These are phyloP conservation scores for Anas bahamensis DNA, from an alignment of 2,797 vertebrate genomes.

Conservation along the genomic window DNA sequence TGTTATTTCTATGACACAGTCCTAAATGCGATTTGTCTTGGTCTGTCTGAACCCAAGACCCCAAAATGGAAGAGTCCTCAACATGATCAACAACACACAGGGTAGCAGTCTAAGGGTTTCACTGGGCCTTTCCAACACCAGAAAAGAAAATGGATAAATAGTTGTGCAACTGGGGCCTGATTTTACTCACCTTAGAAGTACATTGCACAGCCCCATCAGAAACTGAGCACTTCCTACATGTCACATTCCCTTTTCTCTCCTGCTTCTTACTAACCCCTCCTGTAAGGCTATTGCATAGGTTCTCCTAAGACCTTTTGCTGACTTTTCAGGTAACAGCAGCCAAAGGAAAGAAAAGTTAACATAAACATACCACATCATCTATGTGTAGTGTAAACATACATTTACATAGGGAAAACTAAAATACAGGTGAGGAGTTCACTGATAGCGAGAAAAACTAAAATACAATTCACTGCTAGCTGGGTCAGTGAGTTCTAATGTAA, in stretches of 20 bases:
- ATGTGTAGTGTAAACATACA: background rate
- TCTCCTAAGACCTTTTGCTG: background rate
- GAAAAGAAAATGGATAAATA: background rate
- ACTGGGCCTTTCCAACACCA: background rate
- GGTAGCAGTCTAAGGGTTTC: background rate
- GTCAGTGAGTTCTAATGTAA: background rate
- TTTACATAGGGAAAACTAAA: background rate
- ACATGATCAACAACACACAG: background rate
- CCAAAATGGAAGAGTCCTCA: background rate
- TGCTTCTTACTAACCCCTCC: background rate
- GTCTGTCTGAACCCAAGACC: background rate
- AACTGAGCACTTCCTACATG: background rate
- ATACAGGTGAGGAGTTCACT: background rate
- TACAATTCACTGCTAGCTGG: background rate
- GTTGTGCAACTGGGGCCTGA: background rate
- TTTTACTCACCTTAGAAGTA: background rate
- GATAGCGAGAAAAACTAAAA: background rate
- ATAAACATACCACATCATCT: background rate
- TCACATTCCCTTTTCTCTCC: background rate
- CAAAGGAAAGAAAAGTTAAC: background rate
- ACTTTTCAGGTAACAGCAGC: background rate
- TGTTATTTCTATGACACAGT: background rate
- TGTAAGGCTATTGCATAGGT: background rate
- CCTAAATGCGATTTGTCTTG: background rate
- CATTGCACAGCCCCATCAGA: background rate